Conservation (phyloP, 2,113 vertebrate genomes). For the Elgaria multicarinata region DNA sequence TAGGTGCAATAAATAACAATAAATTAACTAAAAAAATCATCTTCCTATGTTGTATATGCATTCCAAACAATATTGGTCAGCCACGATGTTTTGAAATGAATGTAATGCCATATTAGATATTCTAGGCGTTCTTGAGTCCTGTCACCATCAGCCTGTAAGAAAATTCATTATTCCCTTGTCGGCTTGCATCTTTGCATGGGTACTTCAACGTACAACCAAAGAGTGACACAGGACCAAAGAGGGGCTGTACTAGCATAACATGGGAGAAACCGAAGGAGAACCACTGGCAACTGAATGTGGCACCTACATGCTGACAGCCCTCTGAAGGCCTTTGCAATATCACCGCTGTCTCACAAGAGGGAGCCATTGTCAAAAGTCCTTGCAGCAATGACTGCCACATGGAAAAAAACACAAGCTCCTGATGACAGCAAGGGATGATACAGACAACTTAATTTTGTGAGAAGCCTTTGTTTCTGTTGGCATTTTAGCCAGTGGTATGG, state of each 20-base stretch:
- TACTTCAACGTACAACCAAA: neutral
- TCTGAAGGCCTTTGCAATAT: constrained; percentile 16
- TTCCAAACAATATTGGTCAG: neutral
- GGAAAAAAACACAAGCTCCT: neutral
- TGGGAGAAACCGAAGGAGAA: too few relatives aligned
- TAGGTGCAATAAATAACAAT: too few relatives aligned
- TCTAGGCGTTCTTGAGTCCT: neutral
- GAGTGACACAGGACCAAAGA: neutral
- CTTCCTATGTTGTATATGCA: neutral
- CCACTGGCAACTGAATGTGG: neutral
- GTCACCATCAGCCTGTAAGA: neutral
- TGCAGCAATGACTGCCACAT: neutral
- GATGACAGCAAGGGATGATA: neutral
- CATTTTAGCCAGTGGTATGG: fast-evolving
- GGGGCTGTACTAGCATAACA: neutral
- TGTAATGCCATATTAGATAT: neutral
- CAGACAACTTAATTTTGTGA: neutral
- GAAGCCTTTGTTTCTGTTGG: fast-evolving
- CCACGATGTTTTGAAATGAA: neutral
- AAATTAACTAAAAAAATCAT: too few relatives aligned
- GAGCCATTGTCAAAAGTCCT: constrained; percentile 46
- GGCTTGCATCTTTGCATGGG: neutral
- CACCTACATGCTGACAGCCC: constrained; percentile 20
- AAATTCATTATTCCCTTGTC: neutral
- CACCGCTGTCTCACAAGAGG: constrained; percentile 51